phyloP scores from a whole-genome alignment of 2,113 vertebrate species.

The Herpailurus yagouaroundi region DNA sequence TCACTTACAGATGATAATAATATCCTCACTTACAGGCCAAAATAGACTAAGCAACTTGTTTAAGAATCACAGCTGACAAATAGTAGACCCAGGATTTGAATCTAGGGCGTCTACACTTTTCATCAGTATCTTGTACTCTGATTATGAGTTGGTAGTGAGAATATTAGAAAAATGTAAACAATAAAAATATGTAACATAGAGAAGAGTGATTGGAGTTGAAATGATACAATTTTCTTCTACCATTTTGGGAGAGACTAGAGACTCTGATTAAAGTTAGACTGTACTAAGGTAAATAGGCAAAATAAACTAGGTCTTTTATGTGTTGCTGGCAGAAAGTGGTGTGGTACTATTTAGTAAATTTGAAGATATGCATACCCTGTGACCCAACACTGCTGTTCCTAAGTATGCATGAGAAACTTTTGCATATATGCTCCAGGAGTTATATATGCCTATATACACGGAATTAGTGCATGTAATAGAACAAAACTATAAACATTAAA shows the following conservation, averaged over 20 bases:
- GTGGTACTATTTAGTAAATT: neutral
- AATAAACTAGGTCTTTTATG: neutral
- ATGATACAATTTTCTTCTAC: neutral
- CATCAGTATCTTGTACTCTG: neutral
- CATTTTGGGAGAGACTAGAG: neutral
- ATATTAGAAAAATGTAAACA: neutral
- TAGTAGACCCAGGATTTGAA: neutral
- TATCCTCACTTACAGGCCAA: neutral
- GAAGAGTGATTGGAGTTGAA: neutral
- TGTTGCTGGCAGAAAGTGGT: neutral
- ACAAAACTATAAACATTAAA: neutral
- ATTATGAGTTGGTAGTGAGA: neutral
- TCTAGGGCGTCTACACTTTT: neutral
- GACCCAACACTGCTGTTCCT: neutral
- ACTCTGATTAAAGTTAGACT: slow-evolving; percentile 12
- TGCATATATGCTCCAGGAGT: neutral
- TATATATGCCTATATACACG: neutral
- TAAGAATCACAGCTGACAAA: neutral
- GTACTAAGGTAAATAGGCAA: neutral
- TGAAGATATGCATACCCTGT: neutral
- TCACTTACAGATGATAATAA: neutral
- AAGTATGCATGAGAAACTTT: neutral
- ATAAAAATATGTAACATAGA: neutral
- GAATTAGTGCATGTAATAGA: neutral
- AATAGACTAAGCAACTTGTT: neutral